These are phyloP conservation scores for Parelbella ahira DNA, from an alignment of 2,888 invertebrate species.

Conservation along the genomic window DNA sequence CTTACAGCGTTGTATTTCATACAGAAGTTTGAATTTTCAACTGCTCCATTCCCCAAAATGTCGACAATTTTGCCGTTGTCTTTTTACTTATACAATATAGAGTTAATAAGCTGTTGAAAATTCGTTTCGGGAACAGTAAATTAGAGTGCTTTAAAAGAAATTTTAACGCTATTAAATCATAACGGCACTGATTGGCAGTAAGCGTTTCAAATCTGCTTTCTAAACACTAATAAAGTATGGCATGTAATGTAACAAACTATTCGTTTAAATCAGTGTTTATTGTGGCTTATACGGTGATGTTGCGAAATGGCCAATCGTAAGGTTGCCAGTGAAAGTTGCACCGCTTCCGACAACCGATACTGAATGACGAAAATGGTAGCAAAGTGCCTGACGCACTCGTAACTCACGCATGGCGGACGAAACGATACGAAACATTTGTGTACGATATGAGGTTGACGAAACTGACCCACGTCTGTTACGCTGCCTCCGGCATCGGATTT, in stretches of 20 bases:
- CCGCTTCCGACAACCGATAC: constrained; percentile 15
- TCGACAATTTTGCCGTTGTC: no score
- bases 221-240: constrained; percentile 1
- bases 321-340: constrained; percentile 35
- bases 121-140: no score
- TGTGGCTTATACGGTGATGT: constrained; percentile 26
- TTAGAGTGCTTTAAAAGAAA: no score
- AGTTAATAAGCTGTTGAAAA: no score
- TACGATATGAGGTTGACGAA: background rate
- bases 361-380: constrained; percentile 27
- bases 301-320: constrained; percentile 32
- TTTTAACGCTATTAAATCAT: no score
- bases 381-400: constrained; percentile 12
- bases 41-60: no score
- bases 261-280: constrained; percentile 14
- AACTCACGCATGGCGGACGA: background rate
- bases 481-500: no score
- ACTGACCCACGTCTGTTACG: no score
- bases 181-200: background rate
- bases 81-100: no score
- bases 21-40: no score
- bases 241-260: constrained; percentile 4
- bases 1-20: no score
- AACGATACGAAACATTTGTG: no score
- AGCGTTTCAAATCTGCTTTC: constrained; percentile 3